Evolutionary conservation across 2,113 vertebrate species (phyloP).

Genomic region (Cinclus cinclus): DNA sequence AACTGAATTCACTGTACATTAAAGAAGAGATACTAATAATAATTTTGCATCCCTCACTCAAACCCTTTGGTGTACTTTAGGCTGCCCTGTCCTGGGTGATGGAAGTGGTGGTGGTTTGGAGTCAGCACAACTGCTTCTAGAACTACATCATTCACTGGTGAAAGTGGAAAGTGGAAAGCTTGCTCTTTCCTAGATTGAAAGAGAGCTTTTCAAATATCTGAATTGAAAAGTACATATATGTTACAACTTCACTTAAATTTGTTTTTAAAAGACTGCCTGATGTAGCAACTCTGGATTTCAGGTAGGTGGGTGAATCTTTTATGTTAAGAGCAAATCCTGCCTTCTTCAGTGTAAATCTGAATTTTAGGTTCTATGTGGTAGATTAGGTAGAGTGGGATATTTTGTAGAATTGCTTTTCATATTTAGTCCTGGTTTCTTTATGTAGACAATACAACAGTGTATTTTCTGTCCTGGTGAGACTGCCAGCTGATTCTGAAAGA

Average conservation of each 20-base stretch:
- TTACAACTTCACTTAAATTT: not conserved
- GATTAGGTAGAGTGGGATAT: not conserved
- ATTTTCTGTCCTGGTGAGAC: not conserved
- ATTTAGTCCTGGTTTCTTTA: not conserved
- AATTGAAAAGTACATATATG: not conserved
- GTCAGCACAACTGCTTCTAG: not conserved
- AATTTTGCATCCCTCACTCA: not conserved
- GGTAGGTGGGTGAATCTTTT: not conserved
- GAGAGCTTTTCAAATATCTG: conserved; percentile 24
- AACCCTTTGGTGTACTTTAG: not conserved
- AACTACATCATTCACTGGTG: conserved; percentile 29
- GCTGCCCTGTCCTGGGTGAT: not conserved
- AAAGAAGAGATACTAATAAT: not conserved
- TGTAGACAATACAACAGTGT: not conserved
- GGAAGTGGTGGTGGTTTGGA: conserved; percentile 1
- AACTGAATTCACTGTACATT: not conserved
- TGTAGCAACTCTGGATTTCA: not conserved
- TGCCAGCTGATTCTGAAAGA: not conserved
- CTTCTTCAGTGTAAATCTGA: not conserved
- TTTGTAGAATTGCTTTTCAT: not conserved
- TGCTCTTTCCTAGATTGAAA: conserved; percentile 40
- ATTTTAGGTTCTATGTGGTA: not conserved
- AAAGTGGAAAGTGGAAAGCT: not conserved
- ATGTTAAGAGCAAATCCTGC: not conserved
- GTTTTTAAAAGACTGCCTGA: not conserved